phyloP scores from a whole-genome alignment of 2,797 vertebrate genomes.

The Hydrolagus colliei region DNA sequence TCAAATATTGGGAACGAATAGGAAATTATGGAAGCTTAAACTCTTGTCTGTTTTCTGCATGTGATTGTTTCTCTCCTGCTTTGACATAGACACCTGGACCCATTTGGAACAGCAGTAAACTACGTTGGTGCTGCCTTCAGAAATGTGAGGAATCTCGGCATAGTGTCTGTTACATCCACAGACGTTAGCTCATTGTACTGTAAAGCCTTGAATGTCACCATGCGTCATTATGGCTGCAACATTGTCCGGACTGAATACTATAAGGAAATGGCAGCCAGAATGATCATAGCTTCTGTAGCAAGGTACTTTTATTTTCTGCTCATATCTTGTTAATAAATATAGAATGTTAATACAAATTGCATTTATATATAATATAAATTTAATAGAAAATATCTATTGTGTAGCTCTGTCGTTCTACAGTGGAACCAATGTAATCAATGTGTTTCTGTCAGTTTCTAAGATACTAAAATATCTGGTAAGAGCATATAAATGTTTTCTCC shows the following conservation, averaged over 20 bases:
- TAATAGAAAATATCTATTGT: not conserved
- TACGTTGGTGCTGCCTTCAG: conserved; percentile 91
- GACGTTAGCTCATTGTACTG: conserved; percentile 86
- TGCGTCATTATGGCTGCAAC: conserved; percentile 82
- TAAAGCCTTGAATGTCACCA: conserved; percentile 81
- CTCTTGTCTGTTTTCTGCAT: conserved; percentile 12
- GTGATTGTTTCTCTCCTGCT: not conserved
- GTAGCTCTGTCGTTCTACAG: no score
- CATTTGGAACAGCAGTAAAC: conserved; percentile 84
- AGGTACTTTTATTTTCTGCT: conserved; percentile 55
- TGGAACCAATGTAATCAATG: not conserved
- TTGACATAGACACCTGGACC: conserved; percentile 80
- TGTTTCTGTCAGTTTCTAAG: not conserved
- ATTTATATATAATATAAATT: not conserved
- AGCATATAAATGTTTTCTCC: not conserved
- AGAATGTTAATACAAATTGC: not conserved
- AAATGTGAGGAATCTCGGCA: conserved; percentile 84
- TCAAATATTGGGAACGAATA: not conserved
- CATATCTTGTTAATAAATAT: not conserved
- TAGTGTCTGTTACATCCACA: conserved; percentile 86
- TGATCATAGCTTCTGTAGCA: conserved; percentile 75
- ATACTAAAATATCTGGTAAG: not conserved
- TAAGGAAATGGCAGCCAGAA: conserved; percentile 82
- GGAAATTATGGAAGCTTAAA: not conserved
- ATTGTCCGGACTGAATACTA: conserved; percentile 92